These are phyloP conservation scores for Monochamus alternatus DNA, from an alignment of 2,888 invertebrate genomes.

Conservation along the genomic window DNA sequence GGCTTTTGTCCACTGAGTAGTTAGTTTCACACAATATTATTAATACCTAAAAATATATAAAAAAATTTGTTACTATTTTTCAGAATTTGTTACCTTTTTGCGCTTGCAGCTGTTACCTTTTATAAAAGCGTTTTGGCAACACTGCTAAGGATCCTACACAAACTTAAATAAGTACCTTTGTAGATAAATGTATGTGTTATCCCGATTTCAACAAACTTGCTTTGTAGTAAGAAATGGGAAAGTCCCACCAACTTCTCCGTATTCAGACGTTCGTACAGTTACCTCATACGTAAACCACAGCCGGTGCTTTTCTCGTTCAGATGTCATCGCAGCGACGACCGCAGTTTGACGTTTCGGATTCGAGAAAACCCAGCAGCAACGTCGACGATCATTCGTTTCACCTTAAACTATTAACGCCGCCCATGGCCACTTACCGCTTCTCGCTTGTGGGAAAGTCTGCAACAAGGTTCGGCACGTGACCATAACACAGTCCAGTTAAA, in stretches of 20 bases:
- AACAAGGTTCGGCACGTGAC: constrained; percentile 63
- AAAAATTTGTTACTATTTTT: too few species aligned
- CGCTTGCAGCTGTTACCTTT: too few species aligned
- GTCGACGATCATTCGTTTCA: not conserved
- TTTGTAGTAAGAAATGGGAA: not conserved
- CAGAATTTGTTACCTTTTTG: too few species aligned
- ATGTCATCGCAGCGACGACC: not conserved
- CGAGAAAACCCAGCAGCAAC: constrained; percentile 17
- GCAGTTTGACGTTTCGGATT: constrained; percentile 3
- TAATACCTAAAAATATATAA: too few species aligned
- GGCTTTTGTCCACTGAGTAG: too few species aligned
- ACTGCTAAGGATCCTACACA: too few species aligned
- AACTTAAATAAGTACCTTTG: too few species aligned
- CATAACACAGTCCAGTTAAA: constrained; percentile 45
- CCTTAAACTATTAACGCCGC: constrained; percentile 12
- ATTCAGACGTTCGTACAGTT: not conserved
- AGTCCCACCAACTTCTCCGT: constrained; percentile 2
- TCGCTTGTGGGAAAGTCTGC: constrained; percentile 41
- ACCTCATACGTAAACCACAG: not conserved
- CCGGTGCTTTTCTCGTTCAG: not conserved
- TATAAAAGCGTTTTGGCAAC: too few species aligned
- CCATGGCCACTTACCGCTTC: constrained; percentile 28
- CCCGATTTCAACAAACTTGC: not conserved
- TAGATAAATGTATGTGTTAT: not conserved
- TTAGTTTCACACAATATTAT: too few species aligned